Base-by-base conservation (phyloP, 2,113 vertebrate genomes). In the Menidia beryllina region DNA sequence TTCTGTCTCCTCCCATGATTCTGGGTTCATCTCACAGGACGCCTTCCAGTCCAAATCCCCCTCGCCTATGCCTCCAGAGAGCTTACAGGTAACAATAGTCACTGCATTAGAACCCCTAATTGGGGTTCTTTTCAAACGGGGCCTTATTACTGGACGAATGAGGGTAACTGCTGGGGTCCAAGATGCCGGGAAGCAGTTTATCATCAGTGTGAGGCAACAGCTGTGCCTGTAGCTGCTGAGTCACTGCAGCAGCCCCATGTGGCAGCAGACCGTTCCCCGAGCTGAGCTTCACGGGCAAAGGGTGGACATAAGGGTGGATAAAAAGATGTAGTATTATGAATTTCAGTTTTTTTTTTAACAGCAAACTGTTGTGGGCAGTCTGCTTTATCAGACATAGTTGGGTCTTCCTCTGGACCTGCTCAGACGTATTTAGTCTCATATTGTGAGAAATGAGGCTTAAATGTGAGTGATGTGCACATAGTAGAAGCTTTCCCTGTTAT, bases 11-110 rank as follows among this genome's bases (percentile, higher is more conserved):
- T 98, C 97, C 75, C 97, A 98, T 4, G 97, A 98, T 93, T 98
- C 97, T 0, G 97, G 97, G 71, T 98, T 98, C 93, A 96, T 96
- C 79, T 98, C 97, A 64, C 97, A 98, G 95, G 96, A 98, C 47
- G 96, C 96, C 90, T 97, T 95, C 92, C 96, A 96, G 89, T 97
- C 96, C 89, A 97, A 97, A 86, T 96, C 96, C 2, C 96, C 96
- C 1, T 98, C 96, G 7, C 96, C 96, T 14, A 98, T 98, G 96
- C 96, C 96, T 2, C 95, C 95, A 0, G 97, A 97, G 34, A 89
- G 83, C 58, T 86, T 91, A 67, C 96, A 97, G 96, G 96, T 75
- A 66, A 58, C 8, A 3, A 26, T n/a, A 20, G 27, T 43, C 19
- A 24, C 20, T 19, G 3, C 19, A 9, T 0, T 15, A 30, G 25